Evolutionary conservation across 2,888 invertebrate species (phyloP), one percentile per base, ranked within the genome.

Genomic region (Drosophila mettleri): DNA sequence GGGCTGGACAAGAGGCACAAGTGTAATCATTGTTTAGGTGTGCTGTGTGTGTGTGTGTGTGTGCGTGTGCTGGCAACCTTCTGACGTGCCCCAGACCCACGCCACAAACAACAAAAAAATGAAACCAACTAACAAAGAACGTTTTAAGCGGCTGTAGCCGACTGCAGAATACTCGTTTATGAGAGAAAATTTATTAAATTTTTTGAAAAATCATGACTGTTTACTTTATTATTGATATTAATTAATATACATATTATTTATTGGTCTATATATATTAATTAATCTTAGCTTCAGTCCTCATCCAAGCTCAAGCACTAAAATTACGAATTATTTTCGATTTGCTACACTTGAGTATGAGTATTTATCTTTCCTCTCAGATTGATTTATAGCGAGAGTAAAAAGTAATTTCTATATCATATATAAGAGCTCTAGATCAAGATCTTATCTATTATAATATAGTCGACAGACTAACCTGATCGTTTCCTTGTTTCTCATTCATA

Each of bases 61-160:
- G 27, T 14, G 45, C n/a, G 45, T 80, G 20, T 29, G 59, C 31
- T 38, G 61, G 73, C 73, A 69, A 58, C 45, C 74, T 63, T 75
- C 63, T 74, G 84, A 82, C 86, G 80, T 85, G 87, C 74, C 78
- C 85, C 87, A 76, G 85, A 84, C 80, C 80, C 74, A 83, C 72
- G 84, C 84, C 84, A 78, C 39, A 43, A 59, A 49, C 58, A 70
- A 36, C 18, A 39, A 38, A 18, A 36, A 20, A 70, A 36, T 18
- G 36, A 38, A 18, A 36, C 16, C 45, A 45, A 45, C 16, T 12
- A 16, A 45, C 16, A 7, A 16, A 45, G 10, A 27, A 18, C 46
- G 3, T 29, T 3, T 3, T n/a, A 3, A 9, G 24, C 6, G 43
- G 24, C 0, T 2, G 16, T 45, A 27, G 1, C 5, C 10, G 43